Percentiles rank a stretch among this genome's conserved stretches.
Evolutionary conservation across 2,113 vertebrate genomes (phyloP).

Genomic region (Pelodiscus sinensis): DNA sequence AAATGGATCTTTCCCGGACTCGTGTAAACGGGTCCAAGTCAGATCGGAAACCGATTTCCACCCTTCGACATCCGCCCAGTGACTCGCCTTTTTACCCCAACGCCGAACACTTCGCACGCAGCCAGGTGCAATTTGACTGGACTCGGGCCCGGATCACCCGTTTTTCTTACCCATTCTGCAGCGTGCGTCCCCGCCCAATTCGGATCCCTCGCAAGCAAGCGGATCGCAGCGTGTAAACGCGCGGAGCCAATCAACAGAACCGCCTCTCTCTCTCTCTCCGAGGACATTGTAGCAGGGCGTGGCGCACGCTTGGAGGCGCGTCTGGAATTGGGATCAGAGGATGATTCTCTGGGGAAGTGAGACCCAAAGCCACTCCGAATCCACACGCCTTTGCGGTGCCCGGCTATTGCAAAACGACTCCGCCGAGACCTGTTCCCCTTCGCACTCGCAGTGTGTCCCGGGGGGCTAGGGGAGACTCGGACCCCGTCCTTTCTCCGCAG

Average conservation of each 20-base stretch:
- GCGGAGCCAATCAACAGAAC: not conserved
- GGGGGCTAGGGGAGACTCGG: not conserved
- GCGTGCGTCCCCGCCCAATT: not conserved
- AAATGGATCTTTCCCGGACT: not conserved
- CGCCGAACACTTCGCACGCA: not conserved
- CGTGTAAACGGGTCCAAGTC: rapidly evolving
- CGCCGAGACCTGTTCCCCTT: not conserved
- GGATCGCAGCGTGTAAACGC: no score
- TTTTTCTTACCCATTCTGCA: not conserved
- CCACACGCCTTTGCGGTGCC: not conserved
- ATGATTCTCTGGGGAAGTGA: no score
- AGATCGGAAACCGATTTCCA: not conserved
- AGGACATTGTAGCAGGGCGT: no score
- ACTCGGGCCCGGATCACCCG: no score
- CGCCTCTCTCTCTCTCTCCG: no score
- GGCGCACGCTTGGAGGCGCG: not conserved
- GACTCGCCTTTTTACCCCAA: not conserved
- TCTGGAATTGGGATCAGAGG: rapidly evolving
- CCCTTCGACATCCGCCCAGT: not conserved
- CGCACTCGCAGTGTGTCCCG: not conserved
- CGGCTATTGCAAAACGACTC: not conserved
- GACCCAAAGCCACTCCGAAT: no score
- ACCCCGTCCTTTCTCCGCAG: not conserved
- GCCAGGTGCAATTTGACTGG: no score
- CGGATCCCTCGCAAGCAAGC: no score